Conservation (phyloP, 2,888 invertebrate species). For the Microctonus brassicae region DNA sequence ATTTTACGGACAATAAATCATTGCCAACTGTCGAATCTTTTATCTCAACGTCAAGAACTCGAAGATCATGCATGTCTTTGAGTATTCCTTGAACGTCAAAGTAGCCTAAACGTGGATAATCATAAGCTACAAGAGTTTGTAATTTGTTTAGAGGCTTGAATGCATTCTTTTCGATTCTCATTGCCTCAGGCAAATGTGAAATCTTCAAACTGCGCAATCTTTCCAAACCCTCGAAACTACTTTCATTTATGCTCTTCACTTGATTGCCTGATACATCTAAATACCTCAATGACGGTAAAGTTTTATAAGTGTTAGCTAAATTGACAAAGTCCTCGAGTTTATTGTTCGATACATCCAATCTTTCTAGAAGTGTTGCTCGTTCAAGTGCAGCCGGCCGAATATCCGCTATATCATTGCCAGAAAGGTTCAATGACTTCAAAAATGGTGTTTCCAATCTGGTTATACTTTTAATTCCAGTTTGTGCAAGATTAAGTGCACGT, state of each 20-base stretch:
- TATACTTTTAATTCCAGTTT: conserved; percentile 80
- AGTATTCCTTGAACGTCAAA: conserved; percentile 88
- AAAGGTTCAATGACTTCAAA: conserved; percentile 82
- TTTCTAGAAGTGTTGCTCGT: conserved; percentile 83
- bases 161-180: conserved; percentile 85
- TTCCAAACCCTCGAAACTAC: conserved; percentile 81
- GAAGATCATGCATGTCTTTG: conserved; percentile 80
- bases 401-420: conserved; percentile 79
- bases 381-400: conserved; percentile 80
- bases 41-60: conserved; percentile 86
- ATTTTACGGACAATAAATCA: conserved; percentile 83
- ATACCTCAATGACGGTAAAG: conserved; percentile 78
- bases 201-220: conserved; percentile 78
- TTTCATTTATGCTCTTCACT: conserved; percentile 81
- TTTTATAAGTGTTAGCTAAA: conserved; percentile 56
- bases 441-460: conserved; percentile 88
- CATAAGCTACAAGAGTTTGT: conserved; percentile 78
- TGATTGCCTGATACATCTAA: conserved; percentile 89
- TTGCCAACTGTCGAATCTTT: conserved; percentile 86
- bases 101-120: conserved; percentile 85
- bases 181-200: conserved; percentile 77
- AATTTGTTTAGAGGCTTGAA: conserved; percentile 82
- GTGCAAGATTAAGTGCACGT: conserved; percentile 83
- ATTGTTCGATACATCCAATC: conserved; percentile 84
- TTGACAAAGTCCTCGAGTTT: conserved; percentile 74